Evolutionary conservation across 1,140 invertebrate species (phyloP).

Genomic region (Diuraphis noxia): DNA sequence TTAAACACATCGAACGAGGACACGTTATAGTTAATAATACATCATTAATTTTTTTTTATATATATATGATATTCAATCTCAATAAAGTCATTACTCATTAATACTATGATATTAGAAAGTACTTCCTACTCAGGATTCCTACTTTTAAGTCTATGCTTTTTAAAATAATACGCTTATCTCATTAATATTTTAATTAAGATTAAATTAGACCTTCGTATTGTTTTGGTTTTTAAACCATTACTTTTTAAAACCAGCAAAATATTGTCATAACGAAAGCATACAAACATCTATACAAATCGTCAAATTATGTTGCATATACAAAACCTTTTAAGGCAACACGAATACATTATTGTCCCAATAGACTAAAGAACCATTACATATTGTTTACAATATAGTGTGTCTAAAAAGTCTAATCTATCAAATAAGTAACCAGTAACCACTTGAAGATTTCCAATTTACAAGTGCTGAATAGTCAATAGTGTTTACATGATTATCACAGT

Average conservation of each 20-base stretch:
- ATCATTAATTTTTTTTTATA: background rate
- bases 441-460: background rate
- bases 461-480: background rate
- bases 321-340: background rate
- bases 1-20: background rate
- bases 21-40: background rate
- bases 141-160: background rate
- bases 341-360: background rate
- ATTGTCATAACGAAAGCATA: background rate
- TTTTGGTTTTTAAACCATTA: background rate
- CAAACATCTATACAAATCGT: background rate
- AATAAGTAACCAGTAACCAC: background rate
- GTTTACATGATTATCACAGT: background rate
- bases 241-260: background rate
- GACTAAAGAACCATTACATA: background rate
- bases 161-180: slow-evolving; percentile 19
- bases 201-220: slow-evolving; percentile 27
- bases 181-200: slow-evolving; percentile 43
- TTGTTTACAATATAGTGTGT: background rate
- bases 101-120: background rate
- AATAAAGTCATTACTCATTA: slow-evolving; percentile 19
- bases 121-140: background rate
- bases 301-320: slow-evolving; percentile 8
- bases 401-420: background rate
- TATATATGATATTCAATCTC: slow-evolving; percentile 9